Evolutionary conservation across 2,113 vertebrate species (phyloP), one percentile per base, ranked within the genome.

Genomic region (Cygnus buccinator): DNA sequence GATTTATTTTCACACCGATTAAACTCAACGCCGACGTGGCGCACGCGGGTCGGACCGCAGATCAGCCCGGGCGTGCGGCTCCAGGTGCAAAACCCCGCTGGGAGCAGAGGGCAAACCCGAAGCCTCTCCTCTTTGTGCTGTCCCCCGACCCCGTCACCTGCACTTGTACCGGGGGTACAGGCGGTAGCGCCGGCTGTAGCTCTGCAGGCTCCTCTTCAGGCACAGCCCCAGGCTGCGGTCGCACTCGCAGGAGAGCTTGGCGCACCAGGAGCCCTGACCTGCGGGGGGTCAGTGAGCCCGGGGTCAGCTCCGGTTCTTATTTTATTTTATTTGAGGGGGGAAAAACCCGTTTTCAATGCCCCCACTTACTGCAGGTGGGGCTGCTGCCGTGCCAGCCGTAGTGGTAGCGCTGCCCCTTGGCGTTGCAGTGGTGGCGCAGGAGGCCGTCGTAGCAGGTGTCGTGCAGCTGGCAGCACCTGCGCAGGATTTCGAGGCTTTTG

Each of bases 211-310:
- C 3, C 2, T 28, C 84, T 63, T 79, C 74, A 98, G 89, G 95
- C 98, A 98, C 29, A 93, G 67, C 2, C 74, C 96, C 72, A 98
- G 8, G 50, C 61, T 91, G 90, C 94, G 97, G 94, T 98, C 98
- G 2, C 98, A 98, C 76, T 95, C 63, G 0, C 98, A 98, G 59
- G 96, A 86, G 65, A 78, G 10, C 81, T 19, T 78, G 41, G 93
- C 0, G 0, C 97, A 98, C 86, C 79, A 54, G 23, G 41, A 96
- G 23, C 11, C 59, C 1, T 3, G 2, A 6, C 20, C 91, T 62
- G 96, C 2, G 0, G 33, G 61, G 7, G 75, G 20, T 44, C 43
- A 44, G 48, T 25, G 77, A 31, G 22, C 23, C 5, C 5, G n/a
- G 7, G 9, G 7, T 89, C 31, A 89, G 55, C 21, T 13, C 62